Evolutionary conservation across 2,113 vertebrate species (phyloP).

Genomic region (Myotis lucifugus): DNA sequence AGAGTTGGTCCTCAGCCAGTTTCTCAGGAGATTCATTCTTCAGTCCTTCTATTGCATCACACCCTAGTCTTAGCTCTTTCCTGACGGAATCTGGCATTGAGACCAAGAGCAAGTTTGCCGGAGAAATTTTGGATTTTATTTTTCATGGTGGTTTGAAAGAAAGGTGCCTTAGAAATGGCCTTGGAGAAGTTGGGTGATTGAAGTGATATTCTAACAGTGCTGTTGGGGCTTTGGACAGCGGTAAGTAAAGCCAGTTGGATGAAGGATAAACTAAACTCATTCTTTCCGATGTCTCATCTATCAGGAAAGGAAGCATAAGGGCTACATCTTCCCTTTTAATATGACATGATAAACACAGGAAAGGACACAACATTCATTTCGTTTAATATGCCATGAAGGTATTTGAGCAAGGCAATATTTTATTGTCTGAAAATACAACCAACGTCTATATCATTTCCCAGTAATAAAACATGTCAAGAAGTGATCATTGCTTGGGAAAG

Average conservation of each 20-base stretch:
- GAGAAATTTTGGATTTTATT: not conserved
- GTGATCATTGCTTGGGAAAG: conserved; percentile 70
- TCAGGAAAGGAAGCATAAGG: conserved; percentile 62
- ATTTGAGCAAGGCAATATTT: conserved; percentile 76
- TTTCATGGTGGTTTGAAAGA: conserved; percentile 8
- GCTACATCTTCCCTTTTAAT: conserved; percentile 67
- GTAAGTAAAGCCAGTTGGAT: conserved; percentile 28
- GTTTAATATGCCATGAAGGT: conserved; percentile 75
- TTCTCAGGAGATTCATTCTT: not conserved
- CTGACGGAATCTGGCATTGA: not conserved
- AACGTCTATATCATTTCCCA: conserved; percentile 75
- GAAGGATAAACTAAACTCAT: conserved; percentile 47
- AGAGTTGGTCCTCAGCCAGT: not conserved
- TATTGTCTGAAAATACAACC: conserved; percentile 77
- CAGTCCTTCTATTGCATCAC: not conserved
- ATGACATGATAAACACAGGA: conserved; percentile 70
- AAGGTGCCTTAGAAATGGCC: not conserved
- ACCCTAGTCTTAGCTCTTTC: not conserved
- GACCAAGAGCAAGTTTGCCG: not conserved
- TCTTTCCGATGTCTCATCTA: conserved; percentile 60
- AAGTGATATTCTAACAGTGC: not conserved
- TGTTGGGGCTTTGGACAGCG: not conserved
- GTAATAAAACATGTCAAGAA: conserved; percentile 76
- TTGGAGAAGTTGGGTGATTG: conserved; percentile 3
- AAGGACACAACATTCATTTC: conserved; percentile 73